These are phyloP conservation scores for Hyles lineata DNA, from an alignment of 2,888 invertebrate genomes.

Conservation along the genomic window DNA sequence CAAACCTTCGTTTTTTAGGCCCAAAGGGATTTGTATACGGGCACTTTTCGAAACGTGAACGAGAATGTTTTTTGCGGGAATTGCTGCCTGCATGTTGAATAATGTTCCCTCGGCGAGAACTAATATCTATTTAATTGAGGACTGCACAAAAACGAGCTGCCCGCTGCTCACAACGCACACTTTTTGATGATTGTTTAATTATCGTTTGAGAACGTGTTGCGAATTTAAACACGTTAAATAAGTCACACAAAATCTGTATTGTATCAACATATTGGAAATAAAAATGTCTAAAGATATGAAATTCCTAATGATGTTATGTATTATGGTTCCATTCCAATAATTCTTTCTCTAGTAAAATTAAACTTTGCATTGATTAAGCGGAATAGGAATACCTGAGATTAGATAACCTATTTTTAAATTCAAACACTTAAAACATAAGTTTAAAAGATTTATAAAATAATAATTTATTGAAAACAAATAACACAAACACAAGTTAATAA, in stretches of 20 bases:
- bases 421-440: no score
- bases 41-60: slow-evolving; percentile 52
- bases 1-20: slow-evolving; percentile 67
- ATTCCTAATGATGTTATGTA: no score
- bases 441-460: no score
- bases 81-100: slow-evolving; percentile 49
- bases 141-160: slow-evolving; percentile 43
- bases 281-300: no score
- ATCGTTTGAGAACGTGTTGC: slow-evolving; percentile 10
- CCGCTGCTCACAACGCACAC: slow-evolving; percentile 29
- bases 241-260: neutral
- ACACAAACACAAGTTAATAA: no score
- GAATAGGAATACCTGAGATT: no score
- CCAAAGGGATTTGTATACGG: slow-evolving; percentile 61
- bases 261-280: neutral
- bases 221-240: neutral
- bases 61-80: slow-evolving; percentile 47
- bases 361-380: no score
- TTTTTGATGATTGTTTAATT: slow-evolving; percentile 29
- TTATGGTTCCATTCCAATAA: no score
- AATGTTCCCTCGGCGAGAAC: slow-evolving; percentile 49
- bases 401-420: no score
- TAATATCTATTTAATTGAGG: slow-evolving; percentile 55
- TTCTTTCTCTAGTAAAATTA: no score
- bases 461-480: no score